phyloP scores from a whole-genome alignment of 2,888 invertebrate species.

The Reticulitermes lucifugus region DNA sequence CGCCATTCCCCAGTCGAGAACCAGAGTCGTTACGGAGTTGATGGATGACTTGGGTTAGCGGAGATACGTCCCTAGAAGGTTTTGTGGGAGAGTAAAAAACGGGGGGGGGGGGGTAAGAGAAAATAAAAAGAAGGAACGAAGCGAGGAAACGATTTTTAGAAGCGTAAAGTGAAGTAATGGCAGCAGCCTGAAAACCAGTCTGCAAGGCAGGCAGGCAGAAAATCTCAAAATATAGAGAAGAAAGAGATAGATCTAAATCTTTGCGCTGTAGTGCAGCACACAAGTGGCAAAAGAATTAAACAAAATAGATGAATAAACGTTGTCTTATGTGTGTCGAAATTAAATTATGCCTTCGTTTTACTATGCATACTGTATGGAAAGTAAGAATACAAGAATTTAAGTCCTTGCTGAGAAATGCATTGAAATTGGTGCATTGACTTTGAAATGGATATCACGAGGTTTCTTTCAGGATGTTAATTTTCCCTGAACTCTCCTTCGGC shows the following conservation, averaged over 20 bases:
- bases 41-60: slow-evolving; percentile 41
- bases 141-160: slow-evolving; percentile 46
- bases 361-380: neutral
- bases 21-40: slow-evolving; percentile 41
- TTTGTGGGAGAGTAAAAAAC: slow-evolving; percentile 32
- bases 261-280: neutral
- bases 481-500: no score
- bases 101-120: neutral
- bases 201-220: slow-evolving; percentile 31
- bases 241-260: slow-evolving; percentile 33
- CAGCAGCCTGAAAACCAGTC: neutral
- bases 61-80: slow-evolving; percentile 24
- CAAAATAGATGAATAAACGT: neutral
- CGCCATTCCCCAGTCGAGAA: slow-evolving; percentile 8
- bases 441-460: no score
- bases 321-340: neutral
- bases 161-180: slow-evolving; percentile 45
- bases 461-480: no score
- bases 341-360: neutral
- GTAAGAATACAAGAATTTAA: no score
- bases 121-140: slow-evolving; percentile 19
- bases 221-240: slow-evolving; percentile 40
- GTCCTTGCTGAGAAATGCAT: no score
- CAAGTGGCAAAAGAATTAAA: neutral
- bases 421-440: no score